Evolutionary conservation across 1,140 invertebrate species (phyloP).

Genomic region (Drosophila bocki): DNA sequence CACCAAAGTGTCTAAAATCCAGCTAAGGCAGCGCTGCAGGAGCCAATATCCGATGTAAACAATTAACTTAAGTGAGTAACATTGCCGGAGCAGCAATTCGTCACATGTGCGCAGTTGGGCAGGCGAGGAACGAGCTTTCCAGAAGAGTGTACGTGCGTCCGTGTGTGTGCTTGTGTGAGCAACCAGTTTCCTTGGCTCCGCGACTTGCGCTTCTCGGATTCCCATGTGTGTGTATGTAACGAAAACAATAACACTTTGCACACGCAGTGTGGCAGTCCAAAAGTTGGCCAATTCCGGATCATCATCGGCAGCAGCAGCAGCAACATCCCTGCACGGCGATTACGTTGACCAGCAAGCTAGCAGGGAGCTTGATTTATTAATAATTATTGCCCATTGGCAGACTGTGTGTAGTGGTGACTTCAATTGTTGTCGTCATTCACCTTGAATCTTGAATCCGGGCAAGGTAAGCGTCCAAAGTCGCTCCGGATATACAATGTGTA

Average conservation of each 20-base stretch:
- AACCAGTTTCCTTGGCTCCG: conserved; percentile 58
- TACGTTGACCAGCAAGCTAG: conserved; percentile 19
- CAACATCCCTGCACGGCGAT: conserved; percentile 18
- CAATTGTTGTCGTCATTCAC: conserved; percentile 78
- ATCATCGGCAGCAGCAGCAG: not conserved
- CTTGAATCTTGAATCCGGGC: conserved; percentile 61
- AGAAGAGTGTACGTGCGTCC: conserved; percentile 4
- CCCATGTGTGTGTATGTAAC: conserved; percentile 60
- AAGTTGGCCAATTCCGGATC: conserved; percentile 18
- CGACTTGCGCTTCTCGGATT: conserved; percentile 23
- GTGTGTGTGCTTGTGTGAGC: conserved; percentile 24
- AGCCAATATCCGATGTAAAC: conserved; percentile 33
- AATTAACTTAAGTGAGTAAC: conserved; percentile 69
- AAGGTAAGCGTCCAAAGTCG: conserved; percentile 70
- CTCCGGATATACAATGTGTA: conserved; percentile 19
- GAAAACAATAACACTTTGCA: conserved; percentile 73
- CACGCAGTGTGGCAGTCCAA: conserved; percentile 40
- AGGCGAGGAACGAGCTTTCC: conserved; percentile 1
- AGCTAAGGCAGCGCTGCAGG: conserved; percentile 11
- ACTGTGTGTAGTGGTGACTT: conserved; percentile 38
- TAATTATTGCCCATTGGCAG: conserved; percentile 50
- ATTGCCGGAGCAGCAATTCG: not conserved
- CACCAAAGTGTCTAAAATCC: conserved; percentile 30
- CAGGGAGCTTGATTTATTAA: conserved; percentile 72
- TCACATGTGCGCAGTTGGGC: conserved; percentile 31